phyloP scores from a whole-genome alignment of 1,140 invertebrate species.

The Drepana arcuata region DNA sequence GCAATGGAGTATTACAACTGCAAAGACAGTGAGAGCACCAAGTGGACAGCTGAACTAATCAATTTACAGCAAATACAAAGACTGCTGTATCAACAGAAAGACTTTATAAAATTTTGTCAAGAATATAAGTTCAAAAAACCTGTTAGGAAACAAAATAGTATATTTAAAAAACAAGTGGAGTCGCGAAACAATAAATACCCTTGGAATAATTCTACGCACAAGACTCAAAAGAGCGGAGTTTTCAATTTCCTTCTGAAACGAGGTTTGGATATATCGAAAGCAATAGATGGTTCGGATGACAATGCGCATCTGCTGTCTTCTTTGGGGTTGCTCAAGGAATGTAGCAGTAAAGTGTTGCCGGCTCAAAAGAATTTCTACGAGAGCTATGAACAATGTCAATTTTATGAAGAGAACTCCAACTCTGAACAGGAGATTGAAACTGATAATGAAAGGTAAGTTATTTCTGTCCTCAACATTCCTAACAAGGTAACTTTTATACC shows the following conservation, averaged over 20 bases:
- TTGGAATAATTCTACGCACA: conserved; percentile 49
- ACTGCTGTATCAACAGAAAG: conserved; percentile 45
- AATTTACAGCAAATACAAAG: conserved; percentile 52
- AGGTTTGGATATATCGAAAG: conserved; percentile 33
- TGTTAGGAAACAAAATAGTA: conserved; percentile 17
- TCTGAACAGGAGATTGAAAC: no score
- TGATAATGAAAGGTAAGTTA: no score
- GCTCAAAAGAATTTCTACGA: conserved; percentile 50
- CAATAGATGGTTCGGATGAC: conserved; percentile 28
- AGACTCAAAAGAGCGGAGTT: conserved; percentile 32
- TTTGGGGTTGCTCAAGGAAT: conserved; percentile 35
- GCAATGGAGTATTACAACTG: conserved; percentile 80
- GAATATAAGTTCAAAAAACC: conserved; percentile 42
- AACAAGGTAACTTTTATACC: no score
- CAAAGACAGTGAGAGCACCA: conserved; percentile 67
- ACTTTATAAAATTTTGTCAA: conserved; percentile 43
- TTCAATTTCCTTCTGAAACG: conserved; percentile 41
- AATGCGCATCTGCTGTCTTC: conserved; percentile 26
- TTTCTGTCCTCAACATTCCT: no score
- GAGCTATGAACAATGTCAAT: conserved; percentile 43
- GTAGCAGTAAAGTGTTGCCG: conserved; percentile 30
- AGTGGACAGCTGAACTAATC: conserved; percentile 59
- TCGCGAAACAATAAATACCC: conserved; percentile 56
- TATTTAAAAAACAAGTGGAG: conserved; percentile 34
- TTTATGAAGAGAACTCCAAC: conserved; percentile 29